Evolutionary conservation across 2,888 invertebrate species (phyloP).

Genomic region (Sinopyrophorus schimmeli): DNA sequence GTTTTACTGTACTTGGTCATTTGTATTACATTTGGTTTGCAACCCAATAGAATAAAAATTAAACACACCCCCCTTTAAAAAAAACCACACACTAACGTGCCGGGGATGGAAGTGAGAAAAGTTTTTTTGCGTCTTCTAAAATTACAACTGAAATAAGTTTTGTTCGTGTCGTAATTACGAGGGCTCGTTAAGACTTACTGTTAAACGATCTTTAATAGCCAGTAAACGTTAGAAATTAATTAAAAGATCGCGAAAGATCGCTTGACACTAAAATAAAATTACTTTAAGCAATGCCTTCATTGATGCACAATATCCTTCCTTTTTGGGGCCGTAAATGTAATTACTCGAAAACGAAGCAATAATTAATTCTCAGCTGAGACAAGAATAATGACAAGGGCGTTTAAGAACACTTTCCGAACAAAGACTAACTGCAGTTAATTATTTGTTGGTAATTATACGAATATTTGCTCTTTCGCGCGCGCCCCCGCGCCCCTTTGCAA

Average conservation of each 20-base stretch:
- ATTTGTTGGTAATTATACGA: slow-evolving; percentile 2
- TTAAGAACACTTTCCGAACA: neutral
- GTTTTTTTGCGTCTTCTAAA: slow-evolving; percentile 49
- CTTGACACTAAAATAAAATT: slow-evolving; percentile 36
- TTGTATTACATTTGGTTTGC: no score
- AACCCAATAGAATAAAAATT: no score
- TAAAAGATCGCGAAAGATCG: slow-evolving; percentile 39
- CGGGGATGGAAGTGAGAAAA: no score
- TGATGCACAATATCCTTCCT: slow-evolving; percentile 4
- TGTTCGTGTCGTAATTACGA: slow-evolving; percentile 48
- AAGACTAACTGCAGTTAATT: slow-evolving; percentile 4
- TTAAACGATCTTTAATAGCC: slow-evolving; percentile 45
- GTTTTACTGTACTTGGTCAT: no score
- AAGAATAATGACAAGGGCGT: neutral
- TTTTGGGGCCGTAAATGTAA: slow-evolving; percentile 6
- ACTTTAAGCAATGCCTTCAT: slow-evolving; percentile 20
- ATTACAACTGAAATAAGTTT: slow-evolving; percentile 50
- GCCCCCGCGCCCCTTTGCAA: no score
- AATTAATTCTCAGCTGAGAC: slow-evolving; percentile 6
- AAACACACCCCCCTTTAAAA: no score
- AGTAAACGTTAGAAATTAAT: slow-evolving; percentile 46
- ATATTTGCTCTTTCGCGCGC: no score
- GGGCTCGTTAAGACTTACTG: slow-evolving; percentile 45
- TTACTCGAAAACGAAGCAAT: slow-evolving; percentile 10
- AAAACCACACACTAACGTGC: no score